Evolutionary conservation across 2,888 invertebrate genomes (phyloP), one percentile per base, ranked within the genome.

Genomic region (Rambutsinella grinnellia): DNA sequence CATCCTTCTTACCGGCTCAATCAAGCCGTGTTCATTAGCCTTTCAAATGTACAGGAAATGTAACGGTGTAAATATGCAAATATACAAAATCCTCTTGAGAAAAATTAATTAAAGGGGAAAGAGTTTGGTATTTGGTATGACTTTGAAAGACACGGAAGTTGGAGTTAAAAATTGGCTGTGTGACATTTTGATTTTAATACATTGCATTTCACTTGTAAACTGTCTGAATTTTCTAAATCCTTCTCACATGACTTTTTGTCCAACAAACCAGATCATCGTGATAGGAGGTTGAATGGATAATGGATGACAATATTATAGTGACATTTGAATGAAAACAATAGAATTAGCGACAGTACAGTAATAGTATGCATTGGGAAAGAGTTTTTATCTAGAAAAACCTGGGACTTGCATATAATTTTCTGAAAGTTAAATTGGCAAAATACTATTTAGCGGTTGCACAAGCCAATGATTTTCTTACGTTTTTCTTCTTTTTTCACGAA

Each of bases 391-490:
- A 51, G 51, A 21, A n/a, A 51, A 19, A 13, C 13, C n/a, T 23
- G 19, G 19, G 19, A n/a, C 23, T 51, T 19, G 19, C 19, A 24
- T 3, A 21, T 26, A 47, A 26, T 8, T 24, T 46, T 44, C 21
- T 36, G 28, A 28, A 57, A 67, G 47, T 19, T 21, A 36, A 58
- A 68, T 58, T 21, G 26, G 24, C 46, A 27, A 46, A 51, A 69
- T 28, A 54, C 21, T 54, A 44, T 53, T 65, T 54, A 65, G 66
- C 54, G 69, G 69, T 70, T 70, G 62, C 69, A 70, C 53, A 70
- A 62, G 54, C 61, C 61, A 70, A 17, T 46, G 47, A 61, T 61
- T 61, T 60, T 60, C 44, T 60, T 17, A 1, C 21, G 61, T 54
- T 70, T 70, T 70, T 61, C 69, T 61, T 60, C 53, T 21, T 54